Evolutionary conservation across 1,140 invertebrate species (phyloP), one percentile per base, ranked within the genome.

Genomic region (Nasonia vitripennis): DNA sequence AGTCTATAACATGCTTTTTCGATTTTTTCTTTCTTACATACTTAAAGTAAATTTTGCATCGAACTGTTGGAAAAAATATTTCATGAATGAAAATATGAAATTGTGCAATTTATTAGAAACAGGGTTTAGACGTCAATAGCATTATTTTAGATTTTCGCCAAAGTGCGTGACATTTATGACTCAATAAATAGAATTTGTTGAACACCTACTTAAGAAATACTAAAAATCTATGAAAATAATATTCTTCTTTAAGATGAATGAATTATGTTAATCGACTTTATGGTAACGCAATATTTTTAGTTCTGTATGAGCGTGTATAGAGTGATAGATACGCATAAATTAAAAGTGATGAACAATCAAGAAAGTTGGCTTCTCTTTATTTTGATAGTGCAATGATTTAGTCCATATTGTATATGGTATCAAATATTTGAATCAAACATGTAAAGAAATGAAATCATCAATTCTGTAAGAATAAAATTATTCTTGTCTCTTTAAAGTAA

Each of bases 41-140:
- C 27, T 20, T 14, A 7, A 5, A 37, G 3, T 6, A 79, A 79
- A 2, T 51, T 51, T 14, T 51, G 41, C 41, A 45, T 51, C 2
- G 14, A 51, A 14, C 14, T 14, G 3, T 51, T 51, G 14, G 48
- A 51, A 41, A 41, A 70, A 45, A n/a, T 81, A 67, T 68, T 81
- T 71, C 45, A 70, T n/a, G 2, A 23, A 23, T 41, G 10, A 31
- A 74, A 62, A 84, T 51, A 51, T 84, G 41, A 74, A 79, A 85
- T 79, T 81, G 48, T 80, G 41, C 37, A 34, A 85, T 75, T 48
- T 85, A 48, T 80, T 85, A 51, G 62, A 84, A 62, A 48, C 3
- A 81, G 48, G 7, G 20, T 79, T 37, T 37, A 37, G 34, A 37
- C 41, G 41, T 11, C 6, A 9, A 45, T 45, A 45, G 41, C 10